Evolutionary conservation across 2,113 vertebrate genomes (phyloP).

Genomic region (Spilogale gracilis): DNA sequence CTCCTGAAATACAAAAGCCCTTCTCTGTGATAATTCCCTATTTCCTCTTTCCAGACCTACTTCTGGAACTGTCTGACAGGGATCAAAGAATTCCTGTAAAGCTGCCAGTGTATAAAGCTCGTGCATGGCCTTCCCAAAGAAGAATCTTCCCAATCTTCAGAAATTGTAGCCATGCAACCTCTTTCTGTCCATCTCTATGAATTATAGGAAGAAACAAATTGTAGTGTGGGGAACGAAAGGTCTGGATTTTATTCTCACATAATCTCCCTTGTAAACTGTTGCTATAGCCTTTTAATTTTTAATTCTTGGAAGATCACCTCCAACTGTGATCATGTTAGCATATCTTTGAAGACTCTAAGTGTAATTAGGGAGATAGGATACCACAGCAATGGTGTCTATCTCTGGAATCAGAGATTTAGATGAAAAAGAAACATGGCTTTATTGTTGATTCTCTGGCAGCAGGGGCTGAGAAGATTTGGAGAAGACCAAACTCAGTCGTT

Average conservation of each 20-base stretch:
- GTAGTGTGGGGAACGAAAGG: neutral
- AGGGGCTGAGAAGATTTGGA: neutral
- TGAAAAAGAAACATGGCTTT: neutral
- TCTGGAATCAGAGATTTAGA: neutral
- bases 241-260: neutral
- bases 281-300: neutral
- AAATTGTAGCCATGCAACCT: neutral
- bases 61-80: neutral
- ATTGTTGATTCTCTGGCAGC: neutral
- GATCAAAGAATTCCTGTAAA: neutral
- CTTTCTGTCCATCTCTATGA: neutral
- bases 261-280: neutral
- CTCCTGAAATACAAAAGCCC: neutral
- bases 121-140: neutral
- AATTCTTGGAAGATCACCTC: neutral
- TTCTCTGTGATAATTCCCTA: neutral
- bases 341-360: neutral
- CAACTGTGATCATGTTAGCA: neutral
- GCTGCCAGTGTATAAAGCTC: neutral
- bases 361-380: neutral
- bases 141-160: constrained; percentile 10
- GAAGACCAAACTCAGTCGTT: neutral
- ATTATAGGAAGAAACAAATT: neutral
- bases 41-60: neutral
- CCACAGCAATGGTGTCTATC: neutral